A percentile compares a stretch with the other conserved stretches of the same genome.
Evolutionary conservation across 2,113 vertebrate species (phyloP).

Genomic region (Notechis scutatus): DNA sequence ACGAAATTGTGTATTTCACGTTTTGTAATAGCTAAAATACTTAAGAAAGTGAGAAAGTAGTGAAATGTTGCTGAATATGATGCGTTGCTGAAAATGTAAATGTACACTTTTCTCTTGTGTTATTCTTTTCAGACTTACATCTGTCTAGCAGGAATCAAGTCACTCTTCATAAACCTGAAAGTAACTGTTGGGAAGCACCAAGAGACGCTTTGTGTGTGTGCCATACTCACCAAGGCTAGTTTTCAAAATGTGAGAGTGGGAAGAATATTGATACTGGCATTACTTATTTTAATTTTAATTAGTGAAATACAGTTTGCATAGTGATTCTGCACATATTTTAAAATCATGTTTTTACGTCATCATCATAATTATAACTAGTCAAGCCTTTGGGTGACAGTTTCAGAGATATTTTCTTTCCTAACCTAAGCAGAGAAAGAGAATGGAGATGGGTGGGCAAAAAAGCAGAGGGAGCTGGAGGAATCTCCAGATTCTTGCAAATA

Average conservation of each 20-base stretch:
- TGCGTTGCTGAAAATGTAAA: neutral
- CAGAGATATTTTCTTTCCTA: neutral
- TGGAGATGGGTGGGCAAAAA: neutral
- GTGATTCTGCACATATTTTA: neutral
- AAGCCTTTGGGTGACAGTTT: neutral
- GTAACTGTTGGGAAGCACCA: neutral
- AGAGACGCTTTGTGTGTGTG: too few relatives aligned
- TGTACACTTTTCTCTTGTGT: neutral
- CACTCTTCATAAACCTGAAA: neutral
- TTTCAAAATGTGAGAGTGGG: neutral
- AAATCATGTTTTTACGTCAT: neutral
- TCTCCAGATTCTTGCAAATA: too few relatives aligned
- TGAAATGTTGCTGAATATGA: neutral
- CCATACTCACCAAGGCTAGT: neutral
- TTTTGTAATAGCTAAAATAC: neutral
- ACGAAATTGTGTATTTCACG: neutral
- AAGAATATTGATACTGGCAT: neutral
- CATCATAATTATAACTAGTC: neutral
- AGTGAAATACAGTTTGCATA: neutral
- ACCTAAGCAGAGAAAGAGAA: neutral
- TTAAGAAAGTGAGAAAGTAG: neutral
- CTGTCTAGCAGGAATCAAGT: neutral
- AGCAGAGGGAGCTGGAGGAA: too few relatives aligned
- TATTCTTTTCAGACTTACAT: neutral
- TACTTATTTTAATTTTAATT: neutral